phyloP scores from a whole-genome alignment of 1,140 invertebrate species.

The Habropoda laboriosa region DNA sequence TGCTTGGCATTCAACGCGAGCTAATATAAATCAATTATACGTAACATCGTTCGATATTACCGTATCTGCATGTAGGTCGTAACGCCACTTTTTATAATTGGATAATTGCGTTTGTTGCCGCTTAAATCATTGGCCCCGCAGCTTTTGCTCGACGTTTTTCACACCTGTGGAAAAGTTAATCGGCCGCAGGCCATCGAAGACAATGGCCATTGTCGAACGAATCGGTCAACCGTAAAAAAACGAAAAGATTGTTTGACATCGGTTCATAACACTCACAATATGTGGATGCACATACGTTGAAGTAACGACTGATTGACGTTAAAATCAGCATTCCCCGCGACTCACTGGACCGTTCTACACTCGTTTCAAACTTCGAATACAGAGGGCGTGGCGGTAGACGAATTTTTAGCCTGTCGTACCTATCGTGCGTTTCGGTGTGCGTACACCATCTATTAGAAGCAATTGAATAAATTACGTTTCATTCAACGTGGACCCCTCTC shows the following conservation, averaged over 20 bases:
- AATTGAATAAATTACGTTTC: slow-evolving; percentile 72
- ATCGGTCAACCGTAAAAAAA: background rate
- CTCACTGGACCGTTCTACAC: background rate
- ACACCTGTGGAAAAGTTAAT: background rate
- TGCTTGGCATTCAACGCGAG: background rate
- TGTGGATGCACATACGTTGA: background rate
- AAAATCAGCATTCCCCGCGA: slow-evolving; percentile 2
- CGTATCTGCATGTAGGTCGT: background rate
- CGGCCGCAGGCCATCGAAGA: background rate
- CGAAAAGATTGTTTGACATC: slow-evolving; percentile 2
- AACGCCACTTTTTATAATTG: background rate
- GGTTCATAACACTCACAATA: background rate
- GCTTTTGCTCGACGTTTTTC: background rate
- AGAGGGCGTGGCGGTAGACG: slow-evolving; percentile 29
- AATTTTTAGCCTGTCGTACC: slow-evolving; percentile 52
- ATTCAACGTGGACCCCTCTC: slow-evolving; percentile 51
- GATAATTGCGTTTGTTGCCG: background rate
- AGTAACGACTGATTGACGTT: slow-evolving; percentile 12
- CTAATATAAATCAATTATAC: background rate
- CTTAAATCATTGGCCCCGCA: background rate
- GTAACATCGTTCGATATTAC: background rate
- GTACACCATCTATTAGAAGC: slow-evolving; percentile 67
- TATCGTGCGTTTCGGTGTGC: slow-evolving; percentile 34
- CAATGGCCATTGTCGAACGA: slow-evolving; percentile 15
- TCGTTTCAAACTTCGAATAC: background rate